These are phyloP conservation scores for Drosophila mimetica DNA, from an alignment of 2,888 invertebrate genomes.

Conservation along the genomic window DNA sequence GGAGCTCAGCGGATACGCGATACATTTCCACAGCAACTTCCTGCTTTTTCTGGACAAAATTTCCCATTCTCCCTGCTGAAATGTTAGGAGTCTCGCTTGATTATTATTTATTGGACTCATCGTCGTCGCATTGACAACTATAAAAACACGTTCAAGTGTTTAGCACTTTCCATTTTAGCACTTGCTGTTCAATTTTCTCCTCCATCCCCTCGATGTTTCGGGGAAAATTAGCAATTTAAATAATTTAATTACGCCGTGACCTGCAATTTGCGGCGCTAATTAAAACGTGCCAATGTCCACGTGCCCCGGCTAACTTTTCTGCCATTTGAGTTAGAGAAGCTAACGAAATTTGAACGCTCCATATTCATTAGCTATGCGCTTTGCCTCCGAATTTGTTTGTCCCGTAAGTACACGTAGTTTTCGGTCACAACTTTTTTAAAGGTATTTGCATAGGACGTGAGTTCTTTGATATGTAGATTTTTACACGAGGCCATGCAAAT, in stretches of 20 bases:
- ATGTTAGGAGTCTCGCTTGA: slow-evolving; percentile 33
- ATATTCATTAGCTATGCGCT: slow-evolving; percentile 61
- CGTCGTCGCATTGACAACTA: slow-evolving; percentile 29
- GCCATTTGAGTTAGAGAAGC: slow-evolving; percentile 25
- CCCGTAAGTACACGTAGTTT: slow-evolving; percentile 47
- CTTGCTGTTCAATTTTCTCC: slow-evolving; percentile 11
- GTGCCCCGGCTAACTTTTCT: slow-evolving; percentile 40
- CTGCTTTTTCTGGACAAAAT: slow-evolving; percentile 49
- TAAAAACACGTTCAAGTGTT: slow-evolving; percentile 42
- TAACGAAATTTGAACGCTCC: slow-evolving; percentile 48
- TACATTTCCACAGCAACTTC: slow-evolving; percentile 60
- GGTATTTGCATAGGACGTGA: slow-evolving; percentile 48
- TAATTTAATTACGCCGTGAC: slow-evolving; percentile 75
- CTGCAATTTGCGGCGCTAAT: slow-evolving; percentile 73
- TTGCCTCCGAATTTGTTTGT: slow-evolving; percentile 29
- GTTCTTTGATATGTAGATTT: slow-evolving; percentile 49
- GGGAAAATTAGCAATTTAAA: slow-evolving; percentile 73
- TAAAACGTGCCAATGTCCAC: slow-evolving; percentile 75
- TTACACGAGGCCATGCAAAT: slow-evolving; percentile 1
- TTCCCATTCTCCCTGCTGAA: slow-evolving; percentile 39
- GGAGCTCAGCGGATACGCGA: slow-evolving; percentile 54
- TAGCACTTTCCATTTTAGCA: slow-evolving; percentile 67
- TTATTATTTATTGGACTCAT: slow-evolving; percentile 67
- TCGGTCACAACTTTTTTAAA: slow-evolving; percentile 10
- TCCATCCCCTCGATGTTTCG: slow-evolving; percentile 11